Conservation (phyloP, 1,140 invertebrate genomes). For the Pteromalus puparum region DNA sequence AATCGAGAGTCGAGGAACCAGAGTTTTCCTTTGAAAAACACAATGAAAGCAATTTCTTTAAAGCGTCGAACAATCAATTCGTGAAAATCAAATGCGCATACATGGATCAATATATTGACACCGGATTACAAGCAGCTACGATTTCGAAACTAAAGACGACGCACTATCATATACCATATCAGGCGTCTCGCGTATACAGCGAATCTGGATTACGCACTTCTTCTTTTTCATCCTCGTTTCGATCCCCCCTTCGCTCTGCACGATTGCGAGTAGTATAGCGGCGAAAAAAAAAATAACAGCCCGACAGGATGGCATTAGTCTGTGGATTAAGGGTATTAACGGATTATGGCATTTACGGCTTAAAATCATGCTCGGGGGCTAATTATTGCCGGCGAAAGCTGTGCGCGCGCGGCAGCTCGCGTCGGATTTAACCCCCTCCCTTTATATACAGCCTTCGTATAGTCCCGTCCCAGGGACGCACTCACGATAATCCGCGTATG, state of each 20-base stretch:
- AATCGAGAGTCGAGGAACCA: too few relatives aligned
- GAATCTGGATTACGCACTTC: constrained; percentile 33
- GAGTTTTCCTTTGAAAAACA: too few relatives aligned
- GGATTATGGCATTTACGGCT: constrained; percentile 53
- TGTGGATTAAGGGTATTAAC: constrained; percentile 49
- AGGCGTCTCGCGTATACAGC: neutral
- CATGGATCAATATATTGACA: too few relatives aligned
- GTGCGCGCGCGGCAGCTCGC: neutral
- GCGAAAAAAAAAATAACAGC: neutral
- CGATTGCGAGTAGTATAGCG: neutral
- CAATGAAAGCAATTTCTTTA: too few relatives aligned
- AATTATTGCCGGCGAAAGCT: constrained; percentile 53
- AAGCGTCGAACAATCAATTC: too few relatives aligned
- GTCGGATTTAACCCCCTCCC: neutral
- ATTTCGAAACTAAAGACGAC: neutral
- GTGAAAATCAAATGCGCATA: too few relatives aligned
- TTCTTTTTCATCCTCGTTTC: constrained; percentile 35
- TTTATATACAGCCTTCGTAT: neutral
- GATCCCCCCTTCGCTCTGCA: neutral
- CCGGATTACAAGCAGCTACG: too few relatives aligned
- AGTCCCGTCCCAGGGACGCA: neutral
- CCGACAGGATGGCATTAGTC: constrained; percentile 36
- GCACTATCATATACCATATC: too few relatives aligned
- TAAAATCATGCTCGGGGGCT: constrained; percentile 49
- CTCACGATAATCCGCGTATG: constrained; percentile 52